phyloP scores from a whole-genome alignment of 2,888 invertebrate species.

The Xestia ashworthii region DNA sequence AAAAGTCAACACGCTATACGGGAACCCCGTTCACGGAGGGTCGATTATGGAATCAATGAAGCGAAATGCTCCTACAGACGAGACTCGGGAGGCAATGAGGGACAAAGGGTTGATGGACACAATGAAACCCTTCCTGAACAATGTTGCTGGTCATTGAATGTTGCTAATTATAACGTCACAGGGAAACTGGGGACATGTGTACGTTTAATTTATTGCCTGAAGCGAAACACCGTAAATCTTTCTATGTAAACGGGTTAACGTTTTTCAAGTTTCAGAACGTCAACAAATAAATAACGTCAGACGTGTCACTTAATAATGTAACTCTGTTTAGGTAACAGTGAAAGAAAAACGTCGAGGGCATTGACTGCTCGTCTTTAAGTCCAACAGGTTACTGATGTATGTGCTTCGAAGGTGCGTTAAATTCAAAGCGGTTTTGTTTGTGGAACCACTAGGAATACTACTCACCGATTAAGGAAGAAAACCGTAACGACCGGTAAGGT shows the following conservation, averaged over 20 bases:
- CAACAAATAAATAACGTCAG: conserved; percentile 45
- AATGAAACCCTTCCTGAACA: conserved; percentile 83
- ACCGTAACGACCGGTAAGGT: conserved; percentile 15
- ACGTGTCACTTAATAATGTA: conserved; percentile 33
- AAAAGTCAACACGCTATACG: conserved; percentile 71
- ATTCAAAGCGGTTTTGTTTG: conserved; percentile 30
- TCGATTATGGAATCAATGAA: conserved; percentile 77
- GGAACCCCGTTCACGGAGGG: conserved; percentile 70
- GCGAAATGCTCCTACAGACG: conserved; percentile 72
- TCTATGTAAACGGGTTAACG: conserved; percentile 5
- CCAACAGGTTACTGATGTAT: conserved; percentile 43
- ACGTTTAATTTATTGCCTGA: conserved; percentile 35
- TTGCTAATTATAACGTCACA: conserved; percentile 75
- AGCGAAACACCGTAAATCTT: conserved; percentile 36
- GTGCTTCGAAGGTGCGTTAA: background rate
- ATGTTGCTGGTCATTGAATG: conserved; percentile 75
- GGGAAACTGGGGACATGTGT: conserved; percentile 64
- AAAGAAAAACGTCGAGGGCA: conserved; percentile 23
- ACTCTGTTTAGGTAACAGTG: conserved; percentile 43
- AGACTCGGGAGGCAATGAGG: conserved; percentile 68
- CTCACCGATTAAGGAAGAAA: conserved; percentile 3
- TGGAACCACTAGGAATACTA: conserved; percentile 13
- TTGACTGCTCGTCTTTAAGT: conserved; percentile 28
- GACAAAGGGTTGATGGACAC: conserved; percentile 78
- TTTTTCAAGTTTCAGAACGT: conserved; percentile 37